Evolutionary conservation across 2,888 invertebrate genomes (phyloP), one percentile per base, ranked within the genome.

Genomic region (Drosophila phalerata): DNA sequence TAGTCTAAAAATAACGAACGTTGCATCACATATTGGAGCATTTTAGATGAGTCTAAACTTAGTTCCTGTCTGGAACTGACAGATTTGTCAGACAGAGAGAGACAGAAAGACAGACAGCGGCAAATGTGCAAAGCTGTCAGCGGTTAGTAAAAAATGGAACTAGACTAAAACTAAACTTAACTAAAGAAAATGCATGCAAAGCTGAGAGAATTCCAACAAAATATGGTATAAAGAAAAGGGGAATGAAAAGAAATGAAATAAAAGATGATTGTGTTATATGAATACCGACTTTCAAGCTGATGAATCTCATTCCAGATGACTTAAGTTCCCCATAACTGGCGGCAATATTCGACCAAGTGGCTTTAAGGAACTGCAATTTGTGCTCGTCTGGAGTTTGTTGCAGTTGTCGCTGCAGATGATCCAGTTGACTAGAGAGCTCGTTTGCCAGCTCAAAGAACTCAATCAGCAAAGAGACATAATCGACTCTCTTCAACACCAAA

Each of bases 391-490:
- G 90, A 38, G 93, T 92, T 51, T 93, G 93, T 79, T 93, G 93
- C 43, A 96, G 87, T 34, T 94, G 93, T 4, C 94, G 92, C 85
- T 96, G 96, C 52, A 96, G 86, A 61, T 93, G 93, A 85, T 96
- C 95, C 91, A 96, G 93, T 88, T 95, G 95, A 67, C 93, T 94
- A 69, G 94, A 93, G 49, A 96, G 93, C 89, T 95, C 94, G 67
- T 95, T 94, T 19, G 95, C 95, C 73, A 95, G 94, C 85, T 94
- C 94, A 81, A 96, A 96, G 92, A 97, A 96, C 77, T 95, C 94
- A 43, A 96, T 94, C 85, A 96, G 96, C 72, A 95, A 91, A 43
- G 94, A 94, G 15, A 95, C 94, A 17, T 96, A 92, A 71, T 95
- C 94, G 66, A 96, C 94, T 63, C 97, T 94, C 64, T 93, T 93